A percentile compares a stretch with the other conserved stretches of the same genome.
phyloP scores from a whole-genome alignment of 2,797 vertebrate species.

The Coilia nasus region DNA sequence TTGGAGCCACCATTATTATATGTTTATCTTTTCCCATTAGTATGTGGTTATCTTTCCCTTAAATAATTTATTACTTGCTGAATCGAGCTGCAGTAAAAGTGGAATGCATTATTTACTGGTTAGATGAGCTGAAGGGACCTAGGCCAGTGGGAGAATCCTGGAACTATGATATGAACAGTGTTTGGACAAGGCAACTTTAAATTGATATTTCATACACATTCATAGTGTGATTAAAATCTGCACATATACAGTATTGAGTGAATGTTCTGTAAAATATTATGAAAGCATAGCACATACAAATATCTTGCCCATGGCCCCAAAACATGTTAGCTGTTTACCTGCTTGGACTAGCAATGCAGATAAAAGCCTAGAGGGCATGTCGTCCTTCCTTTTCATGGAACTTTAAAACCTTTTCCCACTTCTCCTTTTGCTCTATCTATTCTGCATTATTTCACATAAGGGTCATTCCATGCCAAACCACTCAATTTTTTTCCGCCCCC shows the following conservation, averaged over 20 bases:
- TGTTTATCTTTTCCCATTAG: background rate
- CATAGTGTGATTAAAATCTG: background rate
- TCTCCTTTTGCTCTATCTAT: background rate
- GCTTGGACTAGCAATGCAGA: background rate
- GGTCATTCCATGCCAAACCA: no score
- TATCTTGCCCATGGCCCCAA: slow-evolving; percentile 5
- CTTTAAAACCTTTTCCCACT: background rate
- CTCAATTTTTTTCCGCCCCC: no score
- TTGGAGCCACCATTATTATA: background rate
- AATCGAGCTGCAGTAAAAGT: background rate
- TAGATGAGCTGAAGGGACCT: background rate
- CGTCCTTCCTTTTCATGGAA: background rate
- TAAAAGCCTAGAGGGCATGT: background rate
- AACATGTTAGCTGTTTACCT: background rate
- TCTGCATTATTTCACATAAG: background rate
- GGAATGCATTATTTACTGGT: background rate
- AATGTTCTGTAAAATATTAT: background rate
- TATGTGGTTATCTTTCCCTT: background rate
- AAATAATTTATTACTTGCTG: background rate
- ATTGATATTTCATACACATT: slow-evolving; percentile 15
- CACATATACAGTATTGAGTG: slow-evolving; percentile 3
- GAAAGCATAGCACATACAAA: background rate
- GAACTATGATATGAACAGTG: background rate
- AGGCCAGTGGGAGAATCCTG: background rate
- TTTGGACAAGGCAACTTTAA: background rate